Conservation (phyloP, 2,113 vertebrate genomes). For the Tretioscincus oriximinensis region DNA sequence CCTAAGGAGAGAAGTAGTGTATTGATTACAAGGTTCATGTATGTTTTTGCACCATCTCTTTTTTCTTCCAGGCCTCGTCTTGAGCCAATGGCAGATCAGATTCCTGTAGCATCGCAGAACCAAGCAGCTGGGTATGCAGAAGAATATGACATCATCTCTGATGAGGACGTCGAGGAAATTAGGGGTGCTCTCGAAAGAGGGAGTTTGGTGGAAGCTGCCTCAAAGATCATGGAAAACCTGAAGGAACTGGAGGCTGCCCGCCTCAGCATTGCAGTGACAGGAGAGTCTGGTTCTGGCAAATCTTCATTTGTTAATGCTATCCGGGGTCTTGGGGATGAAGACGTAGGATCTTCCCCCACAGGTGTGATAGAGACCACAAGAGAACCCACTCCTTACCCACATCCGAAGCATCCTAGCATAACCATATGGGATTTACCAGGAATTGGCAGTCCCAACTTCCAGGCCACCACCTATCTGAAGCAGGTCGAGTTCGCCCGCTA, state of each 20-base stretch:
- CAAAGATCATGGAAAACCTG: constrained; percentile 20
- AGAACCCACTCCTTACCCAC: constrained; percentile 56
- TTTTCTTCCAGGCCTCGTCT: neutral
- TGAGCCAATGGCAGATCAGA: neutral
- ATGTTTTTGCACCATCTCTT: neutral
- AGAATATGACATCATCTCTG: neutral
- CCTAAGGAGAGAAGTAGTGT: neutral
- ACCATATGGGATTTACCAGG: constrained; percentile 76
- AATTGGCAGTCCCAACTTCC: constrained; percentile 67
- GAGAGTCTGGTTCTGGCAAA: constrained; percentile 74
- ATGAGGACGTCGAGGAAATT: constrained; percentile 2
- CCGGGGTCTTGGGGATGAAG: constrained; percentile 67
- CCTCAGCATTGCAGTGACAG: constrained; percentile 72
- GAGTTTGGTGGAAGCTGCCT: neutral
- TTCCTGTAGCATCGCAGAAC: accelerated
- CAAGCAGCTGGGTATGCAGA: neutral
- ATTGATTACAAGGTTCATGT: no score
- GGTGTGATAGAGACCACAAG: constrained; percentile 72
- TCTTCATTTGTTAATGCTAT: constrained; percentile 77
- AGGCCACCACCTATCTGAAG: constrained; percentile 66
- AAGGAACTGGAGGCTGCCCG: neutral
- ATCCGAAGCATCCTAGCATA: constrained; percentile 65
- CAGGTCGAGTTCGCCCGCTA: constrained; percentile 66
- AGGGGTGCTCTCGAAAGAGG: constrained; percentile 7
- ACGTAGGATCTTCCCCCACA: constrained; percentile 64